Percentiles rank a stretch among this genome's conserved stretches.
These are phyloP conservation scores for Eudiplozoon nipponicum DNA, from an alignment of 2,888 invertebrate genomes.

Conservation along the genomic window DNA sequence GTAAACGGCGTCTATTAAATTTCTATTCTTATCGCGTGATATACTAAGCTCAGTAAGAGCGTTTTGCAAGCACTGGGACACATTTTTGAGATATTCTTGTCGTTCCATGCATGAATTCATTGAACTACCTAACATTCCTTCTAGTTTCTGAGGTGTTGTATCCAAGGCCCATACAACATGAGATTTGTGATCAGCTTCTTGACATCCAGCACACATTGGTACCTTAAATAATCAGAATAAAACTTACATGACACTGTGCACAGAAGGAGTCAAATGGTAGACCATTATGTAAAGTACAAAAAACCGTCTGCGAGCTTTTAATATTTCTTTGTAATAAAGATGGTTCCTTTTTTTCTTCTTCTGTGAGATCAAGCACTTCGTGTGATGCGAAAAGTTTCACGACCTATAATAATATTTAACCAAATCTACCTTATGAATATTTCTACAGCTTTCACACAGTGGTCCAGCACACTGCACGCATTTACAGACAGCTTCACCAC, in stretches of 20 bases:
- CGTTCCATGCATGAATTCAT: conserved; percentile 2
- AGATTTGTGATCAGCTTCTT: conserved; percentile 6
- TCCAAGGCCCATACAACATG: conserved; percentile 6
- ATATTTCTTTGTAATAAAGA: conserved; percentile 5
- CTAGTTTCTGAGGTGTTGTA: conserved; percentile 2
- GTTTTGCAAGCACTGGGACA: conserved; percentile 6
- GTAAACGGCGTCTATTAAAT: conserved; percentile 8
- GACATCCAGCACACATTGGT: conserved; percentile 8
- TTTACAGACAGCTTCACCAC: conserved; percentile 8
- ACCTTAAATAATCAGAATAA: conserved; percentile 7
- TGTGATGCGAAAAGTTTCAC: conserved; percentile 9
- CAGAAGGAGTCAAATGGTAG: conserved; percentile 8
- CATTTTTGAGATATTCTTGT: conserved; percentile 3
- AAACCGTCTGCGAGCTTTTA: conserved; percentile 10
- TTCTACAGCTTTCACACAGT: conserved; percentile 9
- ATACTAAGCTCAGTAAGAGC: conserved; percentile 5
- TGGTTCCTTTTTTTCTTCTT: conserved; percentile 11
- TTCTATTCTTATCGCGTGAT: conserved; percentile 8
- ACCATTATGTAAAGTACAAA: conserved; percentile 6
- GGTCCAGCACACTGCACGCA: conserved; percentile 14
- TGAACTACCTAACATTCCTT: background rate
- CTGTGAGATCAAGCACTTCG: conserved; percentile 10
- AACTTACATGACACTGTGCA: conserved; percentile 13
- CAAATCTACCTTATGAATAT: conserved; percentile 11
- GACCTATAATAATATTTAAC: background rate